Percentiles rank a stretch among this genome's conserved stretches.
These are phyloP conservation scores for Eurytoma adleriae DNA, from an alignment of 2,888 invertebrate species.

Conservation along the genomic window DNA sequence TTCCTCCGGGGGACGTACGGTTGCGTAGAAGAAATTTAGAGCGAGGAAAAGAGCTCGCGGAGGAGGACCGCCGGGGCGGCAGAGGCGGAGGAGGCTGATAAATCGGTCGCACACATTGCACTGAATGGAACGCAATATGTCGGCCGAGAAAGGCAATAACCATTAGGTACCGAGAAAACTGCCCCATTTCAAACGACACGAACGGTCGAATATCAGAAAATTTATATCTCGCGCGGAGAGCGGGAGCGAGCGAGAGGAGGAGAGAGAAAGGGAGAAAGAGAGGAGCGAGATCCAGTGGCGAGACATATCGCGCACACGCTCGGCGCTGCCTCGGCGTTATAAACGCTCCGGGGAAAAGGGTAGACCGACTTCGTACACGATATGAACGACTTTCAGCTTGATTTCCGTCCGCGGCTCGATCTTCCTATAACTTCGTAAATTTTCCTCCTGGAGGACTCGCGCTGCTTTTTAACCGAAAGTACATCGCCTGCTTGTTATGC, in stretches of 20 bases:
- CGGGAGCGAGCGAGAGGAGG: not conserved
- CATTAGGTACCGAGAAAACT: conserved; percentile 81
- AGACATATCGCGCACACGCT: conserved; percentile 41
- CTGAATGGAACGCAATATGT: conserved; percentile 58
- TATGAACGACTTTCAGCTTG: conserved; percentile 42
- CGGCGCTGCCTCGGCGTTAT: conserved; percentile 17
- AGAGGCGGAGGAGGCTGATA: conserved; percentile 38
- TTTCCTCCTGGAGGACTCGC: conserved; percentile 5
- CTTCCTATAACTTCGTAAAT: conserved; percentile 43
- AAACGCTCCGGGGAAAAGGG: conserved; percentile 12
- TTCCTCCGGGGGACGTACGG: conserved; percentile 60
- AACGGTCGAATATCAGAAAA: conserved; percentile 80
- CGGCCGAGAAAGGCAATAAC: conserved; percentile 80
- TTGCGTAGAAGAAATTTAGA: conserved; percentile 52
- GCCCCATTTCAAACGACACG: conserved; percentile 81
- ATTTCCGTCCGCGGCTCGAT: conserved; percentile 23
- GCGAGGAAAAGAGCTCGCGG: conserved; percentile 39
- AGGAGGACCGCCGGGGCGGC: not conserved
- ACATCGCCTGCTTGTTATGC: conserved; percentile 31
- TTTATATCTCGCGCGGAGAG: conserved; percentile 76
- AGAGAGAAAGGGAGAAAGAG: conserved; percentile 8
- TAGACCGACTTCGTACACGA: conserved; percentile 31
- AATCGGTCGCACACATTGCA: conserved; percentile 61
- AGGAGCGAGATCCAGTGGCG: conserved; percentile 12
- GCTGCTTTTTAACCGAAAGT: conserved; percentile 13